A percentile compares a stretch with the other conserved stretches of the same genome.
Evolutionary conservation across 2,797 vertebrate genomes (phyloP).

Genomic region (Chloroceryle inda): DNA sequence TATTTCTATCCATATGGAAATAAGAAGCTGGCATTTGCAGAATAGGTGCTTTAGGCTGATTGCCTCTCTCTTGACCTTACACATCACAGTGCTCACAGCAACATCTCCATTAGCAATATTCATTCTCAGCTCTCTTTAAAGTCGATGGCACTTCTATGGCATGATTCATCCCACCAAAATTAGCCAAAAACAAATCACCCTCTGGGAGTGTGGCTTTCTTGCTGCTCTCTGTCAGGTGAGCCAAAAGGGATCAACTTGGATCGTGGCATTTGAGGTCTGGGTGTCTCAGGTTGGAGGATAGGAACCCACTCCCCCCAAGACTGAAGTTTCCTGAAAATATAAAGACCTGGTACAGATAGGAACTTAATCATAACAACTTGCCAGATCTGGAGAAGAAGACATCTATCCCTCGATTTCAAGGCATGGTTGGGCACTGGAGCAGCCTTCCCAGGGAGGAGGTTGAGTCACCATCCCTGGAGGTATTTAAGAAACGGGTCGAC

Average conservation of each 20-base stretch:
- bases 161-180: not conserved
- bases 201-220: not conserved
- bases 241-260: not conserved
- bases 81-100: not conserved
- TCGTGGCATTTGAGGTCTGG: not conserved
- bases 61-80: not conserved
- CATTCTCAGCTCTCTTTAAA: not conserved
- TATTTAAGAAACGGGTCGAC: no score
- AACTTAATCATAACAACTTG: fast-evolving
- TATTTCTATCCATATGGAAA: not conserved
- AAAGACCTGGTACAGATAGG: not conserved
- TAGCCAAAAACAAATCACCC: not conserved
- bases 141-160: not conserved
- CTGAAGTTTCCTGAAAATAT: not conserved
- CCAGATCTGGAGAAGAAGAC: not conserved
- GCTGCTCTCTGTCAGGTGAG: not conserved
- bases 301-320: fast-evolving
- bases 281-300: not conserved
- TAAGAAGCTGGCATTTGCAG: not conserved
- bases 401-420: no score
- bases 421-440: no score
- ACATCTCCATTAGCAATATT: not conserved
- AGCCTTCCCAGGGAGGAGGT: no score
- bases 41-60: not conserved
- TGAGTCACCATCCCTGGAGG: no score